A percentile compares a stretch with the other conserved stretches of the same genome.
phyloP scores from a whole-genome alignment of 1,140 invertebrate genomes.

The Bombus cullumanus region DNA sequence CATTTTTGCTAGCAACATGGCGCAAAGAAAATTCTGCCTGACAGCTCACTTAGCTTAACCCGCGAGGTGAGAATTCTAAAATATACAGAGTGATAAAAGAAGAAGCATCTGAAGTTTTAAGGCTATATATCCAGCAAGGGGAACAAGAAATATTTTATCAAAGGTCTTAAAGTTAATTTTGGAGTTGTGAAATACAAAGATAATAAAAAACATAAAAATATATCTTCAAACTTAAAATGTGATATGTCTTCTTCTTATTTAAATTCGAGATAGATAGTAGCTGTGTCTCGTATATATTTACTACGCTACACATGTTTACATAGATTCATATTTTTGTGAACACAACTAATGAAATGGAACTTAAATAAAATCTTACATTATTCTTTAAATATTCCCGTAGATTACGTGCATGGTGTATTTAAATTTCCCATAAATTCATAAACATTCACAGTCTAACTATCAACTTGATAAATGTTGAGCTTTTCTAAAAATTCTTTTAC shows the following conservation, averaged over 20 bases:
- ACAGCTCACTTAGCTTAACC: not conserved
- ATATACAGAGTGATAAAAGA: not conserved
- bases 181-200: not conserved
- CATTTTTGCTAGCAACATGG: not conserved
- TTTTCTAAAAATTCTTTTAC: not conserved
- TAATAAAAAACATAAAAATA: not conserved
- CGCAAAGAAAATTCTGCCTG: not conserved
- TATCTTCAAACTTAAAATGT: not conserved
- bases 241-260: not conserved
- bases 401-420: not conserved
- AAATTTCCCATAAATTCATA: not conserved
- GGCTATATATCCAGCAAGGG: no score
- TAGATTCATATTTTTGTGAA: no score
- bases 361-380: no score
- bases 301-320: not conserved
- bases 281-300: no score
- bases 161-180: not conserved
- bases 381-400: no score
- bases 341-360: no score
- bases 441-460: not conserved
- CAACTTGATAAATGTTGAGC: no score
- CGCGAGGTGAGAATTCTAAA: not conserved
- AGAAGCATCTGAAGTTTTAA: not conserved
- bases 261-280: not conserved
- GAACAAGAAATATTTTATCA: not conserved